A percentile compares a stretch with the other conserved stretches of the same genome.
Evolutionary conservation across 1,140 invertebrate species (phyloP).

Genomic region (Mylabris phalerata): DNA sequence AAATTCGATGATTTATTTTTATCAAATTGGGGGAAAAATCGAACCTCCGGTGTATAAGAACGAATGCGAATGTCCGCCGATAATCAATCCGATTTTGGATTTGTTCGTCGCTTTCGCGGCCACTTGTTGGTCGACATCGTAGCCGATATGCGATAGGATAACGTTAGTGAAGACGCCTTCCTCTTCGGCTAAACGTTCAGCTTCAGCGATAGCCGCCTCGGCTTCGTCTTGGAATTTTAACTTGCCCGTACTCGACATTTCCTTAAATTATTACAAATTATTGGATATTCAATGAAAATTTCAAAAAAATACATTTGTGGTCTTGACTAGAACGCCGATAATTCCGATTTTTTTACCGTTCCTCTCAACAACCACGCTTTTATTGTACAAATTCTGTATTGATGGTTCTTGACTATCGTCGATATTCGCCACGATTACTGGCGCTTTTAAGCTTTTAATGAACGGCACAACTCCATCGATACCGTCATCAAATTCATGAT

Average conservation of each 20-base stretch:
- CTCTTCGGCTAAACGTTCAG: conserved; percentile 35
- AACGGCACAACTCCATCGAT: conserved; percentile 60
- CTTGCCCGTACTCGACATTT: conserved; percentile 32
- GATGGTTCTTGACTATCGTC: conserved; percentile 59
- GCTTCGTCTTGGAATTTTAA: conserved; percentile 45
- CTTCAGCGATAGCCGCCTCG: conserved; percentile 37
- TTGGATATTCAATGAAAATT: conserved; percentile 37
- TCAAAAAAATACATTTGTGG: conserved; percentile 48
- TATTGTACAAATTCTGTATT: conserved; percentile 51
- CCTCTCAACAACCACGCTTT: conserved; percentile 50
- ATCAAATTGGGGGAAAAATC: neutral
- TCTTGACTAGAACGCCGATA: conserved; percentile 66
- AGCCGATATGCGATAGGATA: conserved; percentile 55
- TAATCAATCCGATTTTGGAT: conserved; percentile 61
- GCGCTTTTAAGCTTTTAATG: conserved; percentile 51
- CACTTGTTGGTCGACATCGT: conserved; percentile 52
- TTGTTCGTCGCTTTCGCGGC: conserved; percentile 53
- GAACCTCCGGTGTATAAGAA: conserved; percentile 30
- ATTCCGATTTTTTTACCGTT: conserved; percentile 63
- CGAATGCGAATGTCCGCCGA: conserved; percentile 77
- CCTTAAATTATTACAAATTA: conserved; percentile 18
- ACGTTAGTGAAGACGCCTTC: conserved; percentile 33
- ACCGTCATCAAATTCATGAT: conserved; percentile 80
- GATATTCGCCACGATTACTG: conserved; percentile 68
- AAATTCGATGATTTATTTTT: neutral